Base-by-base conservation (phyloP, 2,797 vertebrate species). In the Glyptemys insculpta region DNA sequence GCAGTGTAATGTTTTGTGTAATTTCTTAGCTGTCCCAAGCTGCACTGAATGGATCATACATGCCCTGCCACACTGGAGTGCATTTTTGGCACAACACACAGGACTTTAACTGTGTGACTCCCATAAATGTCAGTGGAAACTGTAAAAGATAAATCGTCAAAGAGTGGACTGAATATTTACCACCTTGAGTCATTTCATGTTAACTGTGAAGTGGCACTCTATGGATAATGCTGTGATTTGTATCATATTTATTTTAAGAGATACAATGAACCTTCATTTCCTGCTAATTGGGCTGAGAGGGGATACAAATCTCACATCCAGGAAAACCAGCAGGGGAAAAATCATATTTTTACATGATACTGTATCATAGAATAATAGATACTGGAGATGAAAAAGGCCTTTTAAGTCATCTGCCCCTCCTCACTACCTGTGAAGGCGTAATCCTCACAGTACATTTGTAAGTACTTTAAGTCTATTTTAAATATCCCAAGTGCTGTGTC, bases 221-320 rank as follows among this genome's bases (percentile, higher is more conserved):
- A 7, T 89, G 47, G 27, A 74, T 16, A 16, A 44, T 56, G 0
- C 34, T 57, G 44, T 94, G 21, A 94, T 95, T 96, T 83, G 81
- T 90, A 97, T 91, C 12, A 95, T 96, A 95, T 88, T 84, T 50
- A 86, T 87, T 81, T 81, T 94, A 86, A 41, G 88, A 83, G 29
- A 87, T 79, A 85, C 21, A 79, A 1, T 49, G n/a, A 27, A 85
- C 91, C 91, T 87, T 87, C 19, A 8, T 72, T 78, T 90, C 4
- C 79, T 80, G 49, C 37, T 92, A 83, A 83, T 78, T 88, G 79
- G 85, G 37, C 49, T 9, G 3, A 89, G 86, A 94, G 50, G 95
- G 95, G 74, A 2, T 41, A 94, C 85, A 88, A 90, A 85, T 88
- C 25, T 91, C 53, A 74, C 72, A 80, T 78, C 41, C 50, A 65